Base-by-base conservation (phyloP, 2,113 vertebrate species). In the Nanorana parkeri region DNA sequence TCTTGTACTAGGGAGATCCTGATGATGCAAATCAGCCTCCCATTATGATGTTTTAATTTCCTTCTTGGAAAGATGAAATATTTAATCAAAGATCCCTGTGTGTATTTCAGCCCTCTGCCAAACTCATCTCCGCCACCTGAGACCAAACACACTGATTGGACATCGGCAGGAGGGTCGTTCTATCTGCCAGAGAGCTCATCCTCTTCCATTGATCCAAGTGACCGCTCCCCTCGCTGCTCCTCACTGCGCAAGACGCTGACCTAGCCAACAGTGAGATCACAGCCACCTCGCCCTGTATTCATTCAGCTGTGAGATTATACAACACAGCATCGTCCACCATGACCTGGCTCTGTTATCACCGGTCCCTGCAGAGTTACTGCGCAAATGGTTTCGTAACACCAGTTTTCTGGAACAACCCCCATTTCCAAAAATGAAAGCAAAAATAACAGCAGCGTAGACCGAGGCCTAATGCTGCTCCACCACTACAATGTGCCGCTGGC, bases 91-190 rank as follows among this genome's bases (percentile, higher is more conserved):
- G 26, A 7, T 24, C 20, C 51, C 56, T 20, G 15, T 28, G 32
- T 4, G 75, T 3, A 29, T 20, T 29, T 19, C 61, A 56, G 41
- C 29, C 55, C 24, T 52, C 32, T 23, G 77, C 77, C 77, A 68
- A 56, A 58, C 54, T 28, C 23, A 66, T 68, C 65, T 78, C n/a
- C 65, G 77, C 29, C 77, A 68, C 77, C 77, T 78, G 77, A 78
- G 77, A 78, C 77, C 63, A 68, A 68, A 68, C 77, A 68, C 64
- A 78, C 32, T 68, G 64, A 78, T 78, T 78, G 17, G 77, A 78
- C 64, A 58, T 26, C n/a, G n/a, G 51, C 64, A 41, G 7, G 17
- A 28, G 24, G 64, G 26, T 51, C 24, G 17, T 7, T 32, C 4
- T 54, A 24, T 26, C 24, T 78, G 77, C 77, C 77, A 78, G 28